Percentiles rank a stretch among this genome's conserved stretches.
These are phyloP conservation scores for Coracopsis vasa DNA, from an alignment of 2,113 vertebrate genomes.

Conservation along the genomic window DNA sequence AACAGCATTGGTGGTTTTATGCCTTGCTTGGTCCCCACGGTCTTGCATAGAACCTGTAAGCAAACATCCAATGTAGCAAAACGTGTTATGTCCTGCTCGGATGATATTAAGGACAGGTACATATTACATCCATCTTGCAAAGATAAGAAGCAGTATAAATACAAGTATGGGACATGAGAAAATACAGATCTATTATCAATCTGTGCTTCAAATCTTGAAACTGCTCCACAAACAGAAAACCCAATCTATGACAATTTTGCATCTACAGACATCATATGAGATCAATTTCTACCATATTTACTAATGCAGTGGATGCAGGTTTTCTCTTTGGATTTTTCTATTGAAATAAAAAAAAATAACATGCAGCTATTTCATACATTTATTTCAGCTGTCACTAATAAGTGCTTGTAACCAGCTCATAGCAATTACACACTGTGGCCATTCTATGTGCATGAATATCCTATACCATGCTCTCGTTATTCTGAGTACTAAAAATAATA, in stretches of 20 bases:
- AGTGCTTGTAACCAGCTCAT: neutral
- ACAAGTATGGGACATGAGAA: neutral
- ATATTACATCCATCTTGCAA: neutral
- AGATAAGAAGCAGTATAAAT: neutral
- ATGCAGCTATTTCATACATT: neutral
- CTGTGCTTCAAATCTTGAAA: neutral
- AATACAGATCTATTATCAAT: slow-evolving; percentile 13
- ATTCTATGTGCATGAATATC: neutral
- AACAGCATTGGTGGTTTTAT: neutral
- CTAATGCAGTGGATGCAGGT: neutral
- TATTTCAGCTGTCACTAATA: neutral
- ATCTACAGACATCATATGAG: neutral
- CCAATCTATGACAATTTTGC: neutral
- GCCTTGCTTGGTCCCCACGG: neutral
- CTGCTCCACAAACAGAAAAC: neutral
- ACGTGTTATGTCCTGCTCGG: neutral
- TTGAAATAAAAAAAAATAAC: neutral
- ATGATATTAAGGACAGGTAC: neutral
- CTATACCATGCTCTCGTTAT: neutral
- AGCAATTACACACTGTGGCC: neutral
- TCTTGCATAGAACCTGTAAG: neutral
- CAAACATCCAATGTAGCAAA: neutral
- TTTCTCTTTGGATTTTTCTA: neutral
- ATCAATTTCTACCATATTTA: neutral
- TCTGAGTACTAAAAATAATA: slow-evolving; percentile 18